A percentile compares a stretch with the other conserved stretches of the same genome.
Conservation (phyloP, 2,113 vertebrate species). For the Crotalus helleri region DNA sequence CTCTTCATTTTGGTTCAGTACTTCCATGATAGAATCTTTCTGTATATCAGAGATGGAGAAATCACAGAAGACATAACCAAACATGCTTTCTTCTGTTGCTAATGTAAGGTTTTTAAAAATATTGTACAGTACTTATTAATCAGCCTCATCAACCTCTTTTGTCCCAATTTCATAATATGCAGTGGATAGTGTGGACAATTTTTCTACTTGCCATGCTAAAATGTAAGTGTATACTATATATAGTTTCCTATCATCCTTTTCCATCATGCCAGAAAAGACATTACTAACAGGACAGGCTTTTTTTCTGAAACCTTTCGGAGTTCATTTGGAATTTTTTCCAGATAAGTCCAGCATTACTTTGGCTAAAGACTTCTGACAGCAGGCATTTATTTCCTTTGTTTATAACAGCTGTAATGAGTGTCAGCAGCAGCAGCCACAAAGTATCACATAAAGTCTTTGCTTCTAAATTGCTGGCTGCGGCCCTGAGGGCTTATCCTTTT, state of each 20-base stretch:
- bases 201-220: neutral
- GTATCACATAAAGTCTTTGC: conserved; percentile 50
- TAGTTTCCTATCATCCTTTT: neutral
- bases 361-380: conserved; percentile 48
- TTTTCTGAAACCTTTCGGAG: conserved; percentile 1
- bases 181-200: neutral
- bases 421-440: conserved; percentile 46
- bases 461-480: conserved; percentile 36
- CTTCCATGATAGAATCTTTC: neutral
- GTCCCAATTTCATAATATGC: neutral
- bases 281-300: neutral
- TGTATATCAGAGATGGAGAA: neutral
- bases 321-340: conserved; percentile 32
- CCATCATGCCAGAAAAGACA: neutral
- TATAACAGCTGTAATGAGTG: conserved; percentile 56
- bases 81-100: neutral
- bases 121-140: neutral
- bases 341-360: conserved; percentile 35
- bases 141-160: neutral
- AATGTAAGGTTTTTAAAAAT: neutral
- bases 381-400: conserved; percentile 58
- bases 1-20: neutral
- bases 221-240: neutral
- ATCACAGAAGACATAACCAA: neutral
- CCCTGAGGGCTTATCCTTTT: conserved; percentile 19